Base-by-base conservation (phyloP, 2,113 vertebrate species). In the Callionymus lyra region DNA sequence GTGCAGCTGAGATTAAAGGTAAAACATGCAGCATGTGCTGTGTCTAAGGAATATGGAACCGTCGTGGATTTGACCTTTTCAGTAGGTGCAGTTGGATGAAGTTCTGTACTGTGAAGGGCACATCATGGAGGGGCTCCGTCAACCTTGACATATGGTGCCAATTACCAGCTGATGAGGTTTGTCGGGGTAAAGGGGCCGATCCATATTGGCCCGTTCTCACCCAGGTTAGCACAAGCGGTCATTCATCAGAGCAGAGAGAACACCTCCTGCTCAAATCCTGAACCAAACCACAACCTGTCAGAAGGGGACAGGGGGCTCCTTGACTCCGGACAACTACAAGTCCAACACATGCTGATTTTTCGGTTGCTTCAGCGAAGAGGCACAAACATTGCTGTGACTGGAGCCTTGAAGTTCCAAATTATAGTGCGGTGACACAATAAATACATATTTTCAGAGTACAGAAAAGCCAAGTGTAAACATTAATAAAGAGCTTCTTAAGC, bases 71-170 rank as follows among this genome's bases (percentile, higher is more conserved):
- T 15, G 6, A 45, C 44, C 44, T 40, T 45, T n/a, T 46, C 38
- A 13, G 17, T 31, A 14, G 12, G 31, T 35, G 45, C 36, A 10
- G 38, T n/a, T 27, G 47, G 42, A 16, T 16, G 34, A 63, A 31
- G 37, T 35, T 40, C 44, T 38, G 33, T 54, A 44, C 49, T 47
- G 47, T 71, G 59, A 67, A 17, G 56, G 45, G 55, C 39, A 53
- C 45, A 48, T 50, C 63, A 59, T 43, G 49, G 47, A 67, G 63
- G 21, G 33, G 47, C 48, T 56, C 62, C 36, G 50, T 67, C 47
- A 59, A 53, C 59, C 50, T 27, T 66, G 71, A 77, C 81, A 84
- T 74, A 75, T 83, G 81, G 72, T 65, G 80, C 67, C 75, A 79
- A 80, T 85, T 82, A 81, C 54, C 63, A 68, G 46, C 46, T 66